Evolutionary conservation across 2,888 invertebrate genomes (phyloP).

Genomic region (Brachypalpus laphriformis): DNA sequence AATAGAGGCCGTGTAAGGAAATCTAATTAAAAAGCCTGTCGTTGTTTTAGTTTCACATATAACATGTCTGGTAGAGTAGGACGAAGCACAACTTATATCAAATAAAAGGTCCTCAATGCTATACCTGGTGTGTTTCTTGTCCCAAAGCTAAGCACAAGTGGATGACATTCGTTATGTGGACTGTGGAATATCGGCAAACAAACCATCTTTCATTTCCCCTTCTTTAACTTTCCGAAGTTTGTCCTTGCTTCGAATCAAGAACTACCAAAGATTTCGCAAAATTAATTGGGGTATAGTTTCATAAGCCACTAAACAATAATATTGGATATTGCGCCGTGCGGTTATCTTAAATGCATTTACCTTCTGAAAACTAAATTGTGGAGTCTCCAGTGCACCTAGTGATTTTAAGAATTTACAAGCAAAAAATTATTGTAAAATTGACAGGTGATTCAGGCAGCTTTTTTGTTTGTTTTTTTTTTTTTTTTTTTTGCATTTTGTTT

Average conservation of each 20-base stretch:
- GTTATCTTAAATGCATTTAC: background rate
- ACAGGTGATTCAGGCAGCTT: conserved; percentile 55
- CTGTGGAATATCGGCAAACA: conserved; percentile 58
- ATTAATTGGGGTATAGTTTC: background rate
- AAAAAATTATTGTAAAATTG: conserved; percentile 28
- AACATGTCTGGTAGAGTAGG: no score
- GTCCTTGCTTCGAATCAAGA: conserved; percentile 37
- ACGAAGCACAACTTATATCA: no score
- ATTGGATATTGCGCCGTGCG: background rate
- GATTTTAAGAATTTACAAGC: background rate
- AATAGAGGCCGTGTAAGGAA: no score
- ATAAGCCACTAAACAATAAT: background rate
- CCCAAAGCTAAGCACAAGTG: background rate
- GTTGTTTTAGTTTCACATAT: no score
- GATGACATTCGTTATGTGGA: conserved; percentile 36
- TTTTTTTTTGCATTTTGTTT: conserved; percentile 36
- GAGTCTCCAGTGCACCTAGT: background rate
- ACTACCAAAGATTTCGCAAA: conserved; percentile 25
- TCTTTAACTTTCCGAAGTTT: conserved; percentile 32
- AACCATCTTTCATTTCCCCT: conserved; percentile 42
- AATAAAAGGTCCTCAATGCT: background rate
- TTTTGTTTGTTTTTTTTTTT: conserved; percentile 50
- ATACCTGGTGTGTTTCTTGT: conserved; percentile 4
- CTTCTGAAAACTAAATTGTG: background rate
- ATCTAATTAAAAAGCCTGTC: no score